Evolutionary conservation across 2,888 invertebrate species (phyloP), one percentile per base, ranked within the genome.

Genomic region (Euspilapteryx auroguttella): DNA sequence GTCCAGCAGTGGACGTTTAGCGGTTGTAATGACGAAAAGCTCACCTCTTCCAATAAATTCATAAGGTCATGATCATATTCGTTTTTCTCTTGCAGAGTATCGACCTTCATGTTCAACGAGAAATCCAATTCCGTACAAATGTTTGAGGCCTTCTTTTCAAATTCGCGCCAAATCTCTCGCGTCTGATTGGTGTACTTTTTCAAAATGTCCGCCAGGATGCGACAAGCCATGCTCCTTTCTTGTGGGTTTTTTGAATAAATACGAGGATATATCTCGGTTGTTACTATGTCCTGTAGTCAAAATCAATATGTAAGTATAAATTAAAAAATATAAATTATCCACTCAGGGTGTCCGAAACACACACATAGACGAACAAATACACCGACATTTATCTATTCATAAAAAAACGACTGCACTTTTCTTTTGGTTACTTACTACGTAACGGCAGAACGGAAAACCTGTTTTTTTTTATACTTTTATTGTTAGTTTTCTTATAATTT

Each of bases 1-100:
- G n/a, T n/a, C n/a, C n/a, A n/a, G n/a, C n/a, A n/a, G n/a, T n/a
- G n/a, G n/a, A n/a, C n/a, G n/a, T n/a, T n/a, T n/a, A n/a, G n/a
- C n/a, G n/a, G n/a, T n/a, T n/a, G n/a, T n/a, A n/a, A n/a, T n/a
- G 10, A 3, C 10, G 7, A 4, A 17, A 29, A 2, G 2, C 22
- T 20, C 4, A 33, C 33, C 31, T 34, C 15, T 10, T 31, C 28
- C 14, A 34, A 17, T n/a, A 27, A 24, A 12, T 23, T 5, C 7
- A 12, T 9, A 1, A 31, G 13, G 4, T 23, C 25, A 9, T 26
- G 12, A 12, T 34, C 31, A 12, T 24, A 29, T 20, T 25, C 11
- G 12, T 21, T 25, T 6, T 12, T 8, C 2, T 21, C 14, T 5
- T 23, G n/a, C 9, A 11, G 10, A 8, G 20, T 9, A n/a, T 22